Evolutionary conservation across 1,140 invertebrate species (phyloP).

Genomic region (Monochamus saltuarius): DNA sequence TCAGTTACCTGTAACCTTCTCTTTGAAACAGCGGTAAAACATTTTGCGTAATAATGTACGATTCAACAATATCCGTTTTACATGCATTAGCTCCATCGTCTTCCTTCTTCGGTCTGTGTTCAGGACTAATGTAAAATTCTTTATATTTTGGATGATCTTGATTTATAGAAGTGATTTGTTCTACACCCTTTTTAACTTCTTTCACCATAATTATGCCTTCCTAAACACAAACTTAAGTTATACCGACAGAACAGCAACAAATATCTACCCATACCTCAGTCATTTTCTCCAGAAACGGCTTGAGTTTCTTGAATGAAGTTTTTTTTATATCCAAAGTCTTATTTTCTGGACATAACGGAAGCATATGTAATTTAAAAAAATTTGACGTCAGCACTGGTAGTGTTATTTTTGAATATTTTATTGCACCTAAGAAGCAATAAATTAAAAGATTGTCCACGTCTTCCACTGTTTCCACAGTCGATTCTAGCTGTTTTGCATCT

Average conservation of each 20-base stretch:
- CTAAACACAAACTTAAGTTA: conserved; percentile 41
- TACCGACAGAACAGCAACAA: not conserved
- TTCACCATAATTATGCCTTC: conserved; percentile 67
- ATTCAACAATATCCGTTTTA: conserved; percentile 61
- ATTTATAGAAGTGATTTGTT: conserved; percentile 65
- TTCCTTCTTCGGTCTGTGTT: conserved; percentile 39
- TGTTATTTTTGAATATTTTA: conserved; percentile 66
- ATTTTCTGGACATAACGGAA: conserved; percentile 68
- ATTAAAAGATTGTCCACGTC: conserved; percentile 63
- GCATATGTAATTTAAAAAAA: conserved; percentile 78
- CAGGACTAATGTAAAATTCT: conserved; percentile 41
- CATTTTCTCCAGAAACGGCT: conserved; percentile 75
- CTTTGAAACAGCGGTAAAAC: conserved; percentile 65
- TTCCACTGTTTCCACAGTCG: conserved; percentile 19
- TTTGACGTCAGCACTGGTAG: conserved; percentile 74
- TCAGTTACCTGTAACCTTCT: conserved; percentile 57
- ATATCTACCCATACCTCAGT: conserved; percentile 52
- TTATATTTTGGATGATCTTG: conserved; percentile 58
- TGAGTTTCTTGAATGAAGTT: conserved; percentile 85
- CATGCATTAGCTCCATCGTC: conserved; percentile 33
- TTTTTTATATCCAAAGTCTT: conserved; percentile 82
- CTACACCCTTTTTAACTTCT: conserved; percentile 72
- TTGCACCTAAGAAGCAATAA: conserved; percentile 77
- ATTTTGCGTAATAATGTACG: conserved; percentile 68
- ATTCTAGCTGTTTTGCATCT: conserved; percentile 2